Percentiles rank a stretch among this genome's conserved stretches.
Evolutionary conservation across 2,888 invertebrate genomes (phyloP).

Genomic region (Girardia tigrina): DNA sequence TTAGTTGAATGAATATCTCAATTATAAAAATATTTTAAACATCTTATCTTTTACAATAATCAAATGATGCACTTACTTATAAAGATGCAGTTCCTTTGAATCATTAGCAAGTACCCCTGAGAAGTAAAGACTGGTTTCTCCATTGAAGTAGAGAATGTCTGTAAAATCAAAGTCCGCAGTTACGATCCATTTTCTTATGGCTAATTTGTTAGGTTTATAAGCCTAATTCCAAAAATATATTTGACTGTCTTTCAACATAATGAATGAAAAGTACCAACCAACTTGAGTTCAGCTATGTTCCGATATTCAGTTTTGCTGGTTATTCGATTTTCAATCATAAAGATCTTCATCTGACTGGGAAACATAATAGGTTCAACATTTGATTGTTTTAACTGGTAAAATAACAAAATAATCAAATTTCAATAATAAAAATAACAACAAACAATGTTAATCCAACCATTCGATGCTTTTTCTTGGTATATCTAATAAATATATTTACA

Average conservation of each 20-base stretch:
- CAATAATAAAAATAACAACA: no score
- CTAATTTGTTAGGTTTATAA: neutral
- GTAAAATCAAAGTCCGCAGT: neutral
- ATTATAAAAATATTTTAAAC: neutral
- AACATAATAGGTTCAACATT: conserved; percentile 4
- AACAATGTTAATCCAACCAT: conserved; percentile 4
- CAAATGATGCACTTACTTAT: neutral
- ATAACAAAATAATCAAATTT: no score
- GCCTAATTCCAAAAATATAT: conserved; percentile 7
- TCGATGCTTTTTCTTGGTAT: neutral
- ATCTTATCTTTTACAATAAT: no score
- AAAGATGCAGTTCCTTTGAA: neutral
- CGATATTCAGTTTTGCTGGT: neutral
- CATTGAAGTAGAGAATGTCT: neutral
- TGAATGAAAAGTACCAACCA: neutral
- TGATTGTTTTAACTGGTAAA: neutral
- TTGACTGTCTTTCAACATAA: neutral
- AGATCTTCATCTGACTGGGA: neutral
- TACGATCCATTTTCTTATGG: conserved; percentile 1
- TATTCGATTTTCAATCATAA: neutral
- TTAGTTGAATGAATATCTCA: neutral
- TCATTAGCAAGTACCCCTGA: neutral
- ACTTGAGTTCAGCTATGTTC: neutral
- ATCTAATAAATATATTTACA: neutral
- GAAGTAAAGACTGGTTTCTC: neutral